These are phyloP conservation scores for Petaurus breviceps DNA, from an alignment of 2,113 vertebrate species.

Conservation along the genomic window DNA sequence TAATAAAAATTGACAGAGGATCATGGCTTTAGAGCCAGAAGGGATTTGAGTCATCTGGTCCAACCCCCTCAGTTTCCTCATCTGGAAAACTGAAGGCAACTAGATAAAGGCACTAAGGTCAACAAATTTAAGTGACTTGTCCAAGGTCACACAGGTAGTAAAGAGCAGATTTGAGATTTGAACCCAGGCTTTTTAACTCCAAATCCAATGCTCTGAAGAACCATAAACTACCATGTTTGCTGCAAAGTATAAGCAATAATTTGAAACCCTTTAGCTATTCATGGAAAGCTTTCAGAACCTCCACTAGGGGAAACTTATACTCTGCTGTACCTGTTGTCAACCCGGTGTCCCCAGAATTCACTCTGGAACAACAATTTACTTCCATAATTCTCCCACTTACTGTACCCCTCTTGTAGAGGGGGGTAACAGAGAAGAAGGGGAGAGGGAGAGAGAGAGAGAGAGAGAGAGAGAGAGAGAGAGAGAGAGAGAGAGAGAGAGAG, in stretches of 20 bases:
- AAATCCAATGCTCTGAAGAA: neutral
- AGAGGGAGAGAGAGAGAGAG: too few relatives aligned
- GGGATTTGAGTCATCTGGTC: neutral
- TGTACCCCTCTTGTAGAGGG: neutral
- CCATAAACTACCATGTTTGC: neutral
- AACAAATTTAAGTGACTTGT: neutral
- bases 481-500: neutral
- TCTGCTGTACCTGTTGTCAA: neutral
- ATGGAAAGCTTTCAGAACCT: constrained; percentile 3
- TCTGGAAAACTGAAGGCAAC: neutral
- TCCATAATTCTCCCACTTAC: neutral
- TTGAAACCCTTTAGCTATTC: neutral
- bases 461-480: neutral
- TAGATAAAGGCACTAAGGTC: neutral
- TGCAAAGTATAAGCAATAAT: neutral
- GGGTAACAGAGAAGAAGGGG: neutral
- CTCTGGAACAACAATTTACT: neutral
- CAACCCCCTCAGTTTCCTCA: neutral
- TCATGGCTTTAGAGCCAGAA: neutral
- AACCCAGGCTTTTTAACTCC: neutral
- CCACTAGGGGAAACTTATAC: neutral
- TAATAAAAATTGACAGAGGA: neutral
- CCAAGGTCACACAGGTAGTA: neutral
- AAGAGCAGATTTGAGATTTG: neutral
- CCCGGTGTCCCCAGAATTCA: neutral